Evolutionary conservation across 2,113 vertebrate species (phyloP).

Genomic region (Narcine bancroftii): DNA sequence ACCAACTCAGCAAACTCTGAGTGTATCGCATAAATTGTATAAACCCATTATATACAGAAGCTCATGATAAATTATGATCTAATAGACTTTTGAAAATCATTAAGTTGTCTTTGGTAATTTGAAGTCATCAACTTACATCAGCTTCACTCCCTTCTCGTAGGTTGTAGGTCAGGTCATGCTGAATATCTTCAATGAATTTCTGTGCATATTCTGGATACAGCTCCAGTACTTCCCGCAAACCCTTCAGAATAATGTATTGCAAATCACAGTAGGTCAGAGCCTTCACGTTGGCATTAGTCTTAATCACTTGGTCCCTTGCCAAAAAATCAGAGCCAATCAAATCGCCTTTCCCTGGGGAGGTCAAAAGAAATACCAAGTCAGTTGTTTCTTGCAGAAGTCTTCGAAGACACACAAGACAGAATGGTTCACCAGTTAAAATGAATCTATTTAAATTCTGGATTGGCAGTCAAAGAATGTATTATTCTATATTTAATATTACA

Average conservation of each 20-base stretch:
- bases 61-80: background rate
- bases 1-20: background rate
- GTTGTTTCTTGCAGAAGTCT: background rate
- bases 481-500: background rate
- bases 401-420: background rate
- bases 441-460: background rate
- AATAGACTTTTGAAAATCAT: background rate
- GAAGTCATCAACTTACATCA: conserved; percentile 53
- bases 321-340: conserved; percentile 68
- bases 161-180: conserved; percentile 74
- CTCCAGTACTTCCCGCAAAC: conserved; percentile 63
- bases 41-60: background rate
- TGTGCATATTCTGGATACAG: conserved; percentile 70
- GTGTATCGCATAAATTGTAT: background rate
- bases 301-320: conserved; percentile 67
- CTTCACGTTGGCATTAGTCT: conserved; percentile 72
- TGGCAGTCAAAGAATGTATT: background rate
- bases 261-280: conserved; percentile 73
- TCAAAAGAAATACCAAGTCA: conserved; percentile 24
- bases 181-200: conserved; percentile 69
- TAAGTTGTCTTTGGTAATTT: background rate
- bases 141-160: conserved; percentile 61
- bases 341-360: conserved; percentile 61
- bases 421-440: background rate
- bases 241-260: conserved; percentile 71